phyloP scores from a whole-genome alignment of 2,113 vertebrate species.

The Anas platyrhynchos region DNA sequence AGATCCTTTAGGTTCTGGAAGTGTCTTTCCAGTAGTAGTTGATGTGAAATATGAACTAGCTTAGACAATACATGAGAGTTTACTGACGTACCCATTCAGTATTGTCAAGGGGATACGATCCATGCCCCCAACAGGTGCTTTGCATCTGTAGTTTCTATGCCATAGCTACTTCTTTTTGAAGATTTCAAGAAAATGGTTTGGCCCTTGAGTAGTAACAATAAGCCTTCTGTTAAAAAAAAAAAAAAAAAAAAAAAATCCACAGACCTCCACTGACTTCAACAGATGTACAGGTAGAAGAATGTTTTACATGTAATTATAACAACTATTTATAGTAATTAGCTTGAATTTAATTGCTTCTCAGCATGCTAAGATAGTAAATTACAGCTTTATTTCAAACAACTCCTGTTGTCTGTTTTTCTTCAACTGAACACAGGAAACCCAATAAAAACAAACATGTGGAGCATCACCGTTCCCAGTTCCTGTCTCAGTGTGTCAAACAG shows the following conservation, averaged over 20 bases:
- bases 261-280: neutral
- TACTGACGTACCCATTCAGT: neutral
- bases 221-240: neutral
- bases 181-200: neutral
- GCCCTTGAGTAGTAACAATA: neutral
- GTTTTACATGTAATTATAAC: slow-evolving; percentile 52
- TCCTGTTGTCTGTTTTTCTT: slow-evolving; percentile 17
- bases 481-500: neutral
- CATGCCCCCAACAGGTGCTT: neutral
- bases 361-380: slow-evolving; percentile 40
- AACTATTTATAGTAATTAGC: slow-evolving; percentile 58
- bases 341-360: slow-evolving; percentile 61
- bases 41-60: neutral
- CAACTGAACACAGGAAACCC: neutral
- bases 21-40: neutral
- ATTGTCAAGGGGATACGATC: neutral
- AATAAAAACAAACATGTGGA: slow-evolving; percentile 2
- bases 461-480: neutral
- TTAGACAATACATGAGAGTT: neutral
- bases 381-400: slow-evolving; percentile 57
- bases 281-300: slow-evolving; percentile 47
- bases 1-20: neutral
- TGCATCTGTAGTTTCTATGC: neutral
- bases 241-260: too few relatives aligned
- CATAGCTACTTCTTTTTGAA: neutral